Conservation (phyloP, 2,797 vertebrate species). For the Thripadectes ignobilis region DNA sequence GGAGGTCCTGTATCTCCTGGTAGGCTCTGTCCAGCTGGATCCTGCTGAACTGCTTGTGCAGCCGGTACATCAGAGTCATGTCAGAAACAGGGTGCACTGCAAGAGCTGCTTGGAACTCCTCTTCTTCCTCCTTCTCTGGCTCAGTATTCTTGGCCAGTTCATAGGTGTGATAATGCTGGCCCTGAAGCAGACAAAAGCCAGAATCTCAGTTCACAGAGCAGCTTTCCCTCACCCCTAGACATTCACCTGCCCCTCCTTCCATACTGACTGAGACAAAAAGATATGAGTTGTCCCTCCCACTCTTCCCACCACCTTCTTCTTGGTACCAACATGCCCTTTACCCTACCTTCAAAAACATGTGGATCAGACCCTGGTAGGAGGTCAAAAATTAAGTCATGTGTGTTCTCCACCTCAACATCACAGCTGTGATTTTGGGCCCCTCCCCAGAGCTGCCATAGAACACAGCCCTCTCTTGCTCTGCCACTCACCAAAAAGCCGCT, state of each 20-base stretch:
- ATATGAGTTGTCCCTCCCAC: neutral
- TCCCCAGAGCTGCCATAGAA: rapidly evolving
- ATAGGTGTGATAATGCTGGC: constrained; percentile 89
- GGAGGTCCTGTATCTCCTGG: constrained; percentile 89
- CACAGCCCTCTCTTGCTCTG: neutral
- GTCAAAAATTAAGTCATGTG: neutral
- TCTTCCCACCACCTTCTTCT: neutral
- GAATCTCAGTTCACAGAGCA: neutral
- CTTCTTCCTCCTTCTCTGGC: constrained; percentile 87
- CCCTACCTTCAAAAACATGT: neutral
- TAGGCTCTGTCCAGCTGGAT: constrained; percentile 91
- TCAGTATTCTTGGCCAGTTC: constrained; percentile 93
- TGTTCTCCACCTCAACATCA: neutral
- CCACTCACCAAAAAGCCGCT: neutral
- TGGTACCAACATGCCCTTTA: neutral
- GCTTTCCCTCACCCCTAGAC: neutral
- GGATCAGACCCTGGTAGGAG: neutral
- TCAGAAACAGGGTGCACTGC: constrained; percentile 91
- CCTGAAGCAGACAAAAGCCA: constrained; percentile 75
- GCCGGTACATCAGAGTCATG: constrained; percentile 89
- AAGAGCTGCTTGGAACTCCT: constrained; percentile 85
- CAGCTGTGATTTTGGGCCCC: neutral
- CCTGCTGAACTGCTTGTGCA: constrained; percentile 93
- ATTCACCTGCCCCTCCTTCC: neutral
- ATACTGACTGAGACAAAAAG: neutral